Conservation (phyloP, 2,113 vertebrate genomes). For the Solenodon paradoxus region DNA sequence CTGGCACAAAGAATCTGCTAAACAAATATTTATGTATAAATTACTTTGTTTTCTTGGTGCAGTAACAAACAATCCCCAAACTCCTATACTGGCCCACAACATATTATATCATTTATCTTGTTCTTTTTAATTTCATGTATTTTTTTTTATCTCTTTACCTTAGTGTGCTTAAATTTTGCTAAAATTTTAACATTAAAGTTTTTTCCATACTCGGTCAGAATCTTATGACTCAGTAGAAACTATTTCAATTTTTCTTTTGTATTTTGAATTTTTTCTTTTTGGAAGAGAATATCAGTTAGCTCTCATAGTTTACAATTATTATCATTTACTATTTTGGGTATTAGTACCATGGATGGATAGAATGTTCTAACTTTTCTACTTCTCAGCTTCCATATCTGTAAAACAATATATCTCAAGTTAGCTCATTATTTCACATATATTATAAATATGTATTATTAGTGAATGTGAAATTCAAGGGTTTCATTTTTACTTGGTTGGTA, state of each 20-base stretch:
- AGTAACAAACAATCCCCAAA: background rate
- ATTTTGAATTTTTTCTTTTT: background rate
- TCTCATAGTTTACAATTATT: background rate
- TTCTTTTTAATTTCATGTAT: background rate
- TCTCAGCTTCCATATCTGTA: background rate
- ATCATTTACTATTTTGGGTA: background rate
- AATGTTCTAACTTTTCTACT: background rate
- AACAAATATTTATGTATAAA: constrained; percentile 36
- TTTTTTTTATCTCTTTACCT: background rate
- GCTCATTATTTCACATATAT: background rate
- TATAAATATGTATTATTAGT: background rate
- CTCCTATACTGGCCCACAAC: background rate
- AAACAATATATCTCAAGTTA: background rate
- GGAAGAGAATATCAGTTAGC: background rate
- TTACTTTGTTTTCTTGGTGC: constrained; percentile 18
- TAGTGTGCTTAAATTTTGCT: background rate
- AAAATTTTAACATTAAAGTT: background rate
- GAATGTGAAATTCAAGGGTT: background rate
- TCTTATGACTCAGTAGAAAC: background rate
- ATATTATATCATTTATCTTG: constrained; percentile 21
- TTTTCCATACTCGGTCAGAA: background rate
- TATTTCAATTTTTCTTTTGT: background rate
- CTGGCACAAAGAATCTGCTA: background rate
- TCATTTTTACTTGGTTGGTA: background rate
- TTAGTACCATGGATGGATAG: background rate